Percentiles rank a stretch among this genome's conserved stretches.
Evolutionary conservation across 2,113 vertebrate species (phyloP).

Genomic region (Telmatochromis brichardi): DNA sequence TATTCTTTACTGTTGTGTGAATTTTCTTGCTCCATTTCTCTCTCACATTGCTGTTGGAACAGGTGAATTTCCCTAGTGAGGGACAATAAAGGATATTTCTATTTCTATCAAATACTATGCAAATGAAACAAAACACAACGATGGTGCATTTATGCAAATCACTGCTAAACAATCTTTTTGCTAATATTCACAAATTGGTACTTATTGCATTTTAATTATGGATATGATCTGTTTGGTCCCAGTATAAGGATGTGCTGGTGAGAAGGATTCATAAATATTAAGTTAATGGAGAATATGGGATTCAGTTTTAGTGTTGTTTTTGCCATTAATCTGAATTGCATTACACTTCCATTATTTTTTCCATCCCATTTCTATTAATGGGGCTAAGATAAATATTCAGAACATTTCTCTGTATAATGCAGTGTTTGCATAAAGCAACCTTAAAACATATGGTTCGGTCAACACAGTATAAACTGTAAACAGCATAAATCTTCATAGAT

Average conservation of each 20-base stretch:
- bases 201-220: not conserved
- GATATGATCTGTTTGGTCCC: not conserved
- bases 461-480: not conserved
- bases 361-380: not conserved
- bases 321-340: not conserved
- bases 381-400: not conserved
- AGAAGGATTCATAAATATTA: not conserved
- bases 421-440: not conserved
- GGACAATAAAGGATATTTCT: fast-evolving
- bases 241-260: not conserved
- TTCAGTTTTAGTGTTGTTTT: not conserved
- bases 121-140: not conserved
- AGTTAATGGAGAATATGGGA: not conserved
- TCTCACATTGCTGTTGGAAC: not conserved
- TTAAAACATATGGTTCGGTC: not conserved
- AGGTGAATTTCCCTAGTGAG: not conserved
- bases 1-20: not conserved
- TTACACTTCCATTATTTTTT: not conserved
- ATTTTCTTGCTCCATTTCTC: not conserved
- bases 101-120: not conserved
- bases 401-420: not conserved
- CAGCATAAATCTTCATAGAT: not conserved
- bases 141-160: not conserved
- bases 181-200: not conserved
- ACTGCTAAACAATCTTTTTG: not conserved